These are phyloP conservation scores for Trochalopteron elliotii DNA, from an alignment of 2,113 vertebrate species.

Conservation along the genomic window DNA sequence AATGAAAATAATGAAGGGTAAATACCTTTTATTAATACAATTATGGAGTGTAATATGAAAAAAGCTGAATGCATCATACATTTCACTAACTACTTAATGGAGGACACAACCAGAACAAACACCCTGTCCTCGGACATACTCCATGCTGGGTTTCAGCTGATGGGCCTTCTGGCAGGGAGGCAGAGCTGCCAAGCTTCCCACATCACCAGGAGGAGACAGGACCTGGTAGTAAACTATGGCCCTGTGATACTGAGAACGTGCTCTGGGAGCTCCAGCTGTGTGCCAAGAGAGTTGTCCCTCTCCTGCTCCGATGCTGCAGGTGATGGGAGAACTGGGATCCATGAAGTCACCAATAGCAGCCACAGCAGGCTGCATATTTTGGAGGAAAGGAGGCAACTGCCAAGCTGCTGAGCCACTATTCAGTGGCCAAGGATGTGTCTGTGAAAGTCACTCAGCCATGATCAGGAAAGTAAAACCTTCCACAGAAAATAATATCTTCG, in stretches of 20 bases:
- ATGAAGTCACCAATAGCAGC: not conserved
- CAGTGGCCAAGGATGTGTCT: not conserved
- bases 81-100: conserved; percentile 36
- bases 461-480: conserved; percentile 5
- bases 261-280: not conserved
- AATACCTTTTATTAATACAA: conserved; percentile 65
- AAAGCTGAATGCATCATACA: conserved; percentile 19
- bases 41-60: conserved; percentile 22
- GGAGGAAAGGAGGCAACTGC: not conserved
- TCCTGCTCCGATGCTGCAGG: rapidly evolving
- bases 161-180: not conserved
- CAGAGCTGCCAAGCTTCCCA: not conserved
- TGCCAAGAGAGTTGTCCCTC: not conserved
- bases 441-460: not conserved
- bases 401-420: not conserved
- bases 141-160: not conserved
- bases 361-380: not conserved
- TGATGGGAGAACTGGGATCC: rapidly evolving
- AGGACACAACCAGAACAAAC: not conserved
- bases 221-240: rapidly evolving
- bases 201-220: rapidly evolving
- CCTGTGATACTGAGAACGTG: not conserved
- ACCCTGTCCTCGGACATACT: not conserved
- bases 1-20: conserved; percentile 62
- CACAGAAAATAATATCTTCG: not conserved